Evolutionary conservation across 2,797 vertebrate species (phyloP).

Genomic region (Fistularia commersonii): DNA sequence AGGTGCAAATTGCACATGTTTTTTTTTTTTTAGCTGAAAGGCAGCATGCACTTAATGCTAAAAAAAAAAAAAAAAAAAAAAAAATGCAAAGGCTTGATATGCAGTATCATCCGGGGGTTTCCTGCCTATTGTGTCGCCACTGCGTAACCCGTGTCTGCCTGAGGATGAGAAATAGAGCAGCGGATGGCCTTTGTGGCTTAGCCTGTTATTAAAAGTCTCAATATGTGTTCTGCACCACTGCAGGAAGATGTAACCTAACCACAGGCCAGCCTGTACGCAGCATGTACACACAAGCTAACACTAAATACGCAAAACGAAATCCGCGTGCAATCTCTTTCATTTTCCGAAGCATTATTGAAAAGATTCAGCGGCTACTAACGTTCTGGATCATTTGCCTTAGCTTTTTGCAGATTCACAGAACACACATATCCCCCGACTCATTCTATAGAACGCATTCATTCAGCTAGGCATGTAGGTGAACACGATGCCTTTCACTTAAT

Average conservation of each 20-base stretch:
- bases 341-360: no score
- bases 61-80: conserved; percentile 8
- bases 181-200: conserved; percentile 69
- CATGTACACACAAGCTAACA: conserved; percentile 43
- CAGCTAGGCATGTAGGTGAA: no score
- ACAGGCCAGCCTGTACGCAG: conserved; percentile 65
- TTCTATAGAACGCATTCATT: no score
- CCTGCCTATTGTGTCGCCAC: conserved; percentile 44
- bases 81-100: conserved; percentile 11
- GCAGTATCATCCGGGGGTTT: conserved; percentile 19
- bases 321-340: not conserved
- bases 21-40: no score
- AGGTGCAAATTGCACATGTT: no score
- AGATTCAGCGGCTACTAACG: no score
- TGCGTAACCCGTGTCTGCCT: conserved; percentile 51
- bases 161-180: conserved; percentile 63
- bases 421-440: no score
- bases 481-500: no score
- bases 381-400: no score
- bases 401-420: no score
- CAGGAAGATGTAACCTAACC: conserved; percentile 73
- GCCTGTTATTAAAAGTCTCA: conserved; percentile 72
- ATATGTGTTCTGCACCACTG: conserved; percentile 66
- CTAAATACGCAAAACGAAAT: conserved; percentile 28
- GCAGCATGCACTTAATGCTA: no score